Evolutionary conservation across 1,140 invertebrate genomes (phyloP).

Genomic region (Sarcophaga peregrina): DNA sequence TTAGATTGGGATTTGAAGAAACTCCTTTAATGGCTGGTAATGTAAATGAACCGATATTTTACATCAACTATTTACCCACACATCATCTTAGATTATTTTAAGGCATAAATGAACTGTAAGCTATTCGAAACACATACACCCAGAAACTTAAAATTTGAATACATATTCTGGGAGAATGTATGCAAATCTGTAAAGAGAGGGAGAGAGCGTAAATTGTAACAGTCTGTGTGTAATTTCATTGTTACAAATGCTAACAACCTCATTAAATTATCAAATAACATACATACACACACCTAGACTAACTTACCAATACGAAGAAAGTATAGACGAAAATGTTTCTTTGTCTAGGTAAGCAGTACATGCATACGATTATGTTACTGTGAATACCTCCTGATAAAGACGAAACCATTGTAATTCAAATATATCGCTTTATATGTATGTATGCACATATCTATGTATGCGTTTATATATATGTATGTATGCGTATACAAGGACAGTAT

Average conservation of each 20-base stretch:
- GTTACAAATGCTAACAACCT: conserved; percentile 39
- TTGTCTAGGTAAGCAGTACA: neutral
- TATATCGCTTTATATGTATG: too few relatives aligned
- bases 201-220: neutral
- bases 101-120: neutral
- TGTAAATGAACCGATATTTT: neutral
- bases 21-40: too few relatives aligned
- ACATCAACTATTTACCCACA: conserved; percentile 20
- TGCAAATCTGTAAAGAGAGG: neutral
- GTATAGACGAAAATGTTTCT: neutral
- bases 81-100: neutral
- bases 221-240: conserved; percentile 4
- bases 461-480: neutral
- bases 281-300: neutral
- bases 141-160: neutral
- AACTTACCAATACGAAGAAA: neutral
- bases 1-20: neutral
- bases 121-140: neutral
- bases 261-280: conserved; percentile 34
- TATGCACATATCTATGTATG: too few relatives aligned
- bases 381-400: neutral
- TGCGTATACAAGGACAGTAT: neutral
- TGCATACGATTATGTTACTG: neutral
- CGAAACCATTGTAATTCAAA: too few relatives aligned
- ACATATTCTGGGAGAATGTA: neutral